Evolutionary conservation across 1,140 invertebrate genomes (phyloP).

Genomic region (Pristionchus pacificus): DNA sequence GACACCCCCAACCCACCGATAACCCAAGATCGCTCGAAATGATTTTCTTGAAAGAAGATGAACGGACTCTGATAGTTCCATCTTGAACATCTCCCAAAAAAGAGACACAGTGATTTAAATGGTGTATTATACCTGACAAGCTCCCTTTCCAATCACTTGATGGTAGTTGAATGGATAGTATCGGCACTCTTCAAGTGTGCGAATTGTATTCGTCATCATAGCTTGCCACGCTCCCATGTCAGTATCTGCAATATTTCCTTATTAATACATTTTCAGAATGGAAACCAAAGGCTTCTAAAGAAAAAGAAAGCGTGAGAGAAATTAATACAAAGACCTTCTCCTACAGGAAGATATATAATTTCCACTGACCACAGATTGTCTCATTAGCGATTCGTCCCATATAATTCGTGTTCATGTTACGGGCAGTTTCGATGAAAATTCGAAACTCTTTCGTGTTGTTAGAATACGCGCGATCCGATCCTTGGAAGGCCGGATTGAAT

Average conservation of each 20-base stretch:
- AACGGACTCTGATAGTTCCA: too few species aligned
- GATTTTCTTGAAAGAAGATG: too few species aligned
- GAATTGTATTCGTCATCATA: background rate
- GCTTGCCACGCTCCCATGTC: background rate
- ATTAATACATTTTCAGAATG: background rate
- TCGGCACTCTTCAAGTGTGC: background rate
- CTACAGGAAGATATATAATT: too few species aligned
- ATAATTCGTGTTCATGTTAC: background rate
- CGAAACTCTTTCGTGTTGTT: background rate
- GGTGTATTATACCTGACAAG: background rate
- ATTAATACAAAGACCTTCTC: too few species aligned
- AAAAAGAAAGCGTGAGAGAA: too few species aligned
- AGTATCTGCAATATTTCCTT: background rate
- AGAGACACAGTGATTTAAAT: too few species aligned
- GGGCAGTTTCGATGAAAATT: background rate
- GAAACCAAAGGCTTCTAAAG: too few species aligned
- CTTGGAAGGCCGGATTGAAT: background rate
- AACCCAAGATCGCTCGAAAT: too few species aligned
- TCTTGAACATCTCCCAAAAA: too few species aligned
- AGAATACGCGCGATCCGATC: background rate
- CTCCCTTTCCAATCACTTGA: background rate
- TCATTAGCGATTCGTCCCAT: background rate
- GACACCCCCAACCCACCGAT: too few species aligned
- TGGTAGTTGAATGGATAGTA: background rate
- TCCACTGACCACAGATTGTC: too few species aligned